These are phyloP conservation scores for Tragelaphus imberbis DNA, from an alignment of 2,113 vertebrate genomes.

Conservation along the genomic window DNA sequence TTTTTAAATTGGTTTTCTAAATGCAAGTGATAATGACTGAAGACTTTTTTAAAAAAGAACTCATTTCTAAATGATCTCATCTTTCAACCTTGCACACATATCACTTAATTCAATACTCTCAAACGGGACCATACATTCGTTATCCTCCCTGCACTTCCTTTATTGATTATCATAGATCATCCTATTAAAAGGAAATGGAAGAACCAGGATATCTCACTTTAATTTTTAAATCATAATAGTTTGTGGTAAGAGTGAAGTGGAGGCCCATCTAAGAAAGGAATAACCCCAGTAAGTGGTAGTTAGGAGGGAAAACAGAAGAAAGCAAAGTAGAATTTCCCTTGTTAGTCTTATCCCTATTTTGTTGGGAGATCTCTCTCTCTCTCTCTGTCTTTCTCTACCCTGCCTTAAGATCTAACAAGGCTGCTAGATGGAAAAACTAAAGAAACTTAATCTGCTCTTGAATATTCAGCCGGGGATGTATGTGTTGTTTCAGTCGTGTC, in stretches of 20 bases:
- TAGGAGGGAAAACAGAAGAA: not conserved
- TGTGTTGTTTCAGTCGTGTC: fast-evolving
- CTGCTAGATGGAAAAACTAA: not conserved
- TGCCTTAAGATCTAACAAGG: not conserved
- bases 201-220: not conserved
- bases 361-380: not conserved
- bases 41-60: not conserved
- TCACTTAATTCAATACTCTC: not conserved
- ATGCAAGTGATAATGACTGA: conserved; percentile 36
- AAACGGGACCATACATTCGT: not conserved
- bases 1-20: conserved; percentile 43
- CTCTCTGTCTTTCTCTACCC: not conserved
- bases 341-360: not conserved
- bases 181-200: conserved; percentile 12
- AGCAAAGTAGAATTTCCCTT: not conserved
- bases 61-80: conserved; percentile 32
- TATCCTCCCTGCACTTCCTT: not conserved
- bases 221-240: conserved; percentile 19
- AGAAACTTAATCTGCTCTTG: not conserved
- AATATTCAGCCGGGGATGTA: not conserved
- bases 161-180: not conserved
- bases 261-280: not conserved
- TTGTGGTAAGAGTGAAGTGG: not conserved
- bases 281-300: not conserved
- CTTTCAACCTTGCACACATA: not conserved